Evolutionary conservation across 2,113 vertebrate genomes (phyloP).

Genomic region (Tenebrosternarchus preto): DNA sequence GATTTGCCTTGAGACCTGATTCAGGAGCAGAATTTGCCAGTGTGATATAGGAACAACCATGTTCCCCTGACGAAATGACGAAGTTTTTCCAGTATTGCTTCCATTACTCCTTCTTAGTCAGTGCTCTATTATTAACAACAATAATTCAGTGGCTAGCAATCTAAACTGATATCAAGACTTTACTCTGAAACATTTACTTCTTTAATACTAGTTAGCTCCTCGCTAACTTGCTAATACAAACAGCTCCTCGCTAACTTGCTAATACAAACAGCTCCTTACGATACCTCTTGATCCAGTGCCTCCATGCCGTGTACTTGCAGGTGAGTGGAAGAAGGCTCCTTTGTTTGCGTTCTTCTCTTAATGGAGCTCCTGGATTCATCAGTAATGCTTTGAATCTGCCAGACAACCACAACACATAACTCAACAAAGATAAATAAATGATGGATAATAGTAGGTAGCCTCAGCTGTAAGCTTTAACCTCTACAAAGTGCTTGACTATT

Average conservation of each 20-base stretch:
- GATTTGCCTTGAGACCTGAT: background rate
- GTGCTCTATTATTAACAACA: no score
- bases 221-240: no score
- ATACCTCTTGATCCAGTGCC: conserved; percentile 75
- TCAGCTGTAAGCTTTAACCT: background rate
- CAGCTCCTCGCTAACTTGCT: no score
- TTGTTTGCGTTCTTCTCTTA: conserved; percentile 67
- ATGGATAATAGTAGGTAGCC: no score
- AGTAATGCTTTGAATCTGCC: conserved; percentile 78
- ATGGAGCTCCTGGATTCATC: conserved; percentile 74
- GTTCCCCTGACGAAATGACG: no score
- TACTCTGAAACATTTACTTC: no score
- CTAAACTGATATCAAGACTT: no score
- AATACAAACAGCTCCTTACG: background rate
- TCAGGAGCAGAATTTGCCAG: background rate
- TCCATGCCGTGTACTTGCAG: conserved; percentile 63
- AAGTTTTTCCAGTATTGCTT: no score
- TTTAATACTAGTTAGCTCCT: no score
- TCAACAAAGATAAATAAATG: conserved; percentile 1
- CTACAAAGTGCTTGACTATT: background rate
- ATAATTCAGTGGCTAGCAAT: no score
- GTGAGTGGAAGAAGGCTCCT: conserved; percentile 56
- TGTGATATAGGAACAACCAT: no score
- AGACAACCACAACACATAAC: conserved; percentile 32
- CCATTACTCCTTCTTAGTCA: no score